A percentile compares a stretch with the other conserved stretches of the same genome.
These are phyloP conservation scores for Sinotaia quadrata DNA, from an alignment of 2,888 invertebrate species.

Conservation along the genomic window DNA sequence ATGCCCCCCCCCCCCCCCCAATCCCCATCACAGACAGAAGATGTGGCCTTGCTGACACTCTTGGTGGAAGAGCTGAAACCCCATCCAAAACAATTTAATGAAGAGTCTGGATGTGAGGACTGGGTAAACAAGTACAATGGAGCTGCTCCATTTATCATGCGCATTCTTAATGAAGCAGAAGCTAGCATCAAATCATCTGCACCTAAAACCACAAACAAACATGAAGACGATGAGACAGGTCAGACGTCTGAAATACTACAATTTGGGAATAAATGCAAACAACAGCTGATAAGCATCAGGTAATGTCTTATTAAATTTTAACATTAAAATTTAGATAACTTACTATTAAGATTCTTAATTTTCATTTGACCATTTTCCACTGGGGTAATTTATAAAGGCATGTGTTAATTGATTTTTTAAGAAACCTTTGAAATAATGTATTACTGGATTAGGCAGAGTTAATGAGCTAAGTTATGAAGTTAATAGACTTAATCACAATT, in stretches of 20 bases:
- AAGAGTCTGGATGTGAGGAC: constrained; percentile 32
- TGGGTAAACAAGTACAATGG: constrained; percentile 51
- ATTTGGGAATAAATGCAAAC: constrained; percentile 10
- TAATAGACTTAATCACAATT: no score
- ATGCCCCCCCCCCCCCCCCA: no score
- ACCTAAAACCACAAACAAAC: not conserved
- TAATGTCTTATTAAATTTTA: not conserved
- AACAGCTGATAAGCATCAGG: constrained; percentile 5
- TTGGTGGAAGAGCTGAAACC: constrained; percentile 46
- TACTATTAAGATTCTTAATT: no score
- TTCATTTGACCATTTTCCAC: no score
- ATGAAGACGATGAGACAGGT: not conserved
- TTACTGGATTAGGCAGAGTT: no score
- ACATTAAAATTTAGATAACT: no score
- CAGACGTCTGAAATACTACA: not conserved
- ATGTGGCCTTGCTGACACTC: constrained; percentile 42
- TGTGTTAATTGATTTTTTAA: no score
- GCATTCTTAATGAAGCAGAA: constrained; percentile 33
- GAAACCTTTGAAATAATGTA: no score
- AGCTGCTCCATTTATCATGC: constrained; percentile 48
- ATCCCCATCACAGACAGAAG: constrained; percentile 47
- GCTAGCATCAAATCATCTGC: not conserved
- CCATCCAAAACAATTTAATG: constrained; percentile 38
- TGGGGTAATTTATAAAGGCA: no score
- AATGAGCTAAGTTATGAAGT: no score